Percentiles rank a stretch among this genome's conserved stretches.
Conservation (phyloP, 2,888 invertebrate genomes). For the Ennomos erosarius region DNA sequence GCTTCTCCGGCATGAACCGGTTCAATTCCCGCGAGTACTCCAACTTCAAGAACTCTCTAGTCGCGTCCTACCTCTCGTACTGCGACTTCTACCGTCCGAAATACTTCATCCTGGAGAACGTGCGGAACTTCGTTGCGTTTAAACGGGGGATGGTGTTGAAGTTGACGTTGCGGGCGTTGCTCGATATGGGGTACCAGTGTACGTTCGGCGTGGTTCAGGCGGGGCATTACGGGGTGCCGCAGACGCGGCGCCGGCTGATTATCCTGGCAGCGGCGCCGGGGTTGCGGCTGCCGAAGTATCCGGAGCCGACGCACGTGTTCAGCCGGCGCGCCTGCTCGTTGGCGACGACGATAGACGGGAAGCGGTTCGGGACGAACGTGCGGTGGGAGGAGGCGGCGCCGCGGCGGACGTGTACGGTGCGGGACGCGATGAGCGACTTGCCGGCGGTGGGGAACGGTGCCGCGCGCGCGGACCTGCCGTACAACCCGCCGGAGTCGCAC, state of each 20-base stretch:
- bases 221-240: slow-evolving; percentile 94
- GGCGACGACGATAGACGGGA: slow-evolving; percentile 74
- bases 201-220: slow-evolving; percentile 95
- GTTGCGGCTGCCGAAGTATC: slow-evolving; percentile 89
- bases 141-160: slow-evolving; percentile 93
- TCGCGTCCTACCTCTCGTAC: slow-evolving; percentile 92
- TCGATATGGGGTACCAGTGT: slow-evolving; percentile 95
- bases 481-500: slow-evolving; percentile 89
- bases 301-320: slow-evolving; percentile 93
- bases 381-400: slow-evolving; percentile 90
- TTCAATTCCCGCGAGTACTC: slow-evolving; percentile 94
- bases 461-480: slow-evolving; percentile 88
- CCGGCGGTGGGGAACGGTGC: slow-evolving; percentile 91
- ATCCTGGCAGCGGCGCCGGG: slow-evolving; percentile 94
- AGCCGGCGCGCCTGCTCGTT: slow-evolving; percentile 87
- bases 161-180: slow-evolving; percentile 89
- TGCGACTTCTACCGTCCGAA: slow-evolving; percentile 94
- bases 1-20: slow-evolving; percentile 95
- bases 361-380: slow-evolving; percentile 80
- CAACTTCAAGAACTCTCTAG: slow-evolving; percentile 93
- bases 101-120: slow-evolving; percentile 94
- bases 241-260: slow-evolving; percentile 91
- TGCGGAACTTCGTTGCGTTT: slow-evolving; percentile 93
- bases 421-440: slow-evolving; percentile 94
- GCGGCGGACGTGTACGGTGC: slow-evolving; percentile 90